phyloP scores from a whole-genome alignment of 1,140 invertebrate genomes.

The Galendromus occidentalis region DNA sequence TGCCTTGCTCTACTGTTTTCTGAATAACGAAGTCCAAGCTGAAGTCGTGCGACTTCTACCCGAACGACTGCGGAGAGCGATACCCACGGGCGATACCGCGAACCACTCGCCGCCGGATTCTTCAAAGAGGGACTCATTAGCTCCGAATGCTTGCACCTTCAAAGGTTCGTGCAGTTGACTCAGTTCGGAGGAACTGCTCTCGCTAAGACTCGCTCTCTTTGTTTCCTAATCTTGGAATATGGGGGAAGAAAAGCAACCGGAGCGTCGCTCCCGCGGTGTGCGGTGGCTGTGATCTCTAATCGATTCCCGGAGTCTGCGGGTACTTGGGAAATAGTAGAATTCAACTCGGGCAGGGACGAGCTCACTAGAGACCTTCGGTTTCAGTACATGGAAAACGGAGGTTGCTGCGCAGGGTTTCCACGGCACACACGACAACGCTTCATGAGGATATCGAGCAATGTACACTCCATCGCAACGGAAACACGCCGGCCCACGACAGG shows the following conservation, averaged over 20 bases:
- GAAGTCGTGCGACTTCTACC: conserved; percentile 4
- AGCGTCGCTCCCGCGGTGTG: no score
- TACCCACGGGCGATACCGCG: background rate
- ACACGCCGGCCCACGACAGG: no score
- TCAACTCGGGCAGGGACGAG: no score
- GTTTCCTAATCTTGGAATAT: no score
- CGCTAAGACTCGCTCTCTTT: no score
- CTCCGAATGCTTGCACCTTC: background rate
- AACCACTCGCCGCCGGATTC: background rate
- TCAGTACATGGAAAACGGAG: background rate
- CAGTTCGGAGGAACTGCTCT: no score
- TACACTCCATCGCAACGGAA: no score
- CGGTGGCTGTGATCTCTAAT: no score
- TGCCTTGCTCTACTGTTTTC: background rate
- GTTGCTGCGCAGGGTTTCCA: background rate
- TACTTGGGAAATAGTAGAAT: no score
- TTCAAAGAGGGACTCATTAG: background rate
- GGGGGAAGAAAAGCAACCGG: no score
- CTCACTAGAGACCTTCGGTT: background rate
- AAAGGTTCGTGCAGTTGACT: background rate
- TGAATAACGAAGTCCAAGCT: conserved; percentile 3
- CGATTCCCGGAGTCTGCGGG: no score
- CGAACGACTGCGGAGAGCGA: background rate
- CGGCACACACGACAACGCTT: background rate
- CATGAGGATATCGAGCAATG: background rate